phyloP scores from a whole-genome alignment of 92 coral and sea anemone genomes.

The Diadumene lineata region DNA sequence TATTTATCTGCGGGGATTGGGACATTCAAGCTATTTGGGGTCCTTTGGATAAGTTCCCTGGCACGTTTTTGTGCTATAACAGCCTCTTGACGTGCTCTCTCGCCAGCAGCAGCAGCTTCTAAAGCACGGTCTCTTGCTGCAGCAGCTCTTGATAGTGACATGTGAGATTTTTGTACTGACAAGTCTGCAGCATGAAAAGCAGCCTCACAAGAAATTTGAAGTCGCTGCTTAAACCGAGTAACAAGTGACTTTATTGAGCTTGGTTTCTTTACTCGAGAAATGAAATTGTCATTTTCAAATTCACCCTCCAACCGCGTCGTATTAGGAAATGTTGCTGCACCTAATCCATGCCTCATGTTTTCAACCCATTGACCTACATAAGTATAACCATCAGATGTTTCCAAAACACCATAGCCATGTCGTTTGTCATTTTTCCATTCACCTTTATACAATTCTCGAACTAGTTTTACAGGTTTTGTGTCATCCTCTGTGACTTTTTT shows the following conservation, averaged over 20 bases:
- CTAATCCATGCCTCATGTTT: conserved; percentile 86
- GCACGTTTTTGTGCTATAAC: conserved; percentile 65
- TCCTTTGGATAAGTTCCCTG: conserved; percentile 56
- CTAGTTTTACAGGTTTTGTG: conserved; percentile 38
- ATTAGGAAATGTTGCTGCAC: conserved; percentile 69
- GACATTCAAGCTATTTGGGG: conserved; percentile 28
- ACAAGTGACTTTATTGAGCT: conserved; percentile 75
- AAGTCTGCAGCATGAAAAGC: conserved; percentile 76
- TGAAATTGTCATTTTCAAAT: conserved; percentile 67
- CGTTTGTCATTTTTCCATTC: conserved; percentile 90
- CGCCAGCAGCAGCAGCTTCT: conserved; percentile 76
- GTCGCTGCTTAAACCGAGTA: conserved; percentile 78
- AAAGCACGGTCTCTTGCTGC: conserved; percentile 79
- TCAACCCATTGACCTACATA: conserved; percentile 84
- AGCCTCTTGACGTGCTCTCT: conserved; percentile 69
- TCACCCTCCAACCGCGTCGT: conserved; percentile 78
- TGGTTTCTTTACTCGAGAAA: conserved; percentile 62
- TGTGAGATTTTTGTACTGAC: conserved; percentile 80
- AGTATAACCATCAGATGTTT: conserved; percentile 64
- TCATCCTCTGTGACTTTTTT: conserved; percentile 12
- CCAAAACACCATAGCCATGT: conserved; percentile 80
- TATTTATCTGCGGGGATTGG: conserved; percentile 22
- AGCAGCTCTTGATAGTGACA: conserved; percentile 81
- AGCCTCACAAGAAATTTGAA: conserved; percentile 78
- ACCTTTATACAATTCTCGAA: conserved; percentile 74